Evolutionary conservation across 2,888 invertebrate species (phyloP), one percentile per base, ranked within the genome.

Genomic region (Philhelius pedissequus): DNA sequence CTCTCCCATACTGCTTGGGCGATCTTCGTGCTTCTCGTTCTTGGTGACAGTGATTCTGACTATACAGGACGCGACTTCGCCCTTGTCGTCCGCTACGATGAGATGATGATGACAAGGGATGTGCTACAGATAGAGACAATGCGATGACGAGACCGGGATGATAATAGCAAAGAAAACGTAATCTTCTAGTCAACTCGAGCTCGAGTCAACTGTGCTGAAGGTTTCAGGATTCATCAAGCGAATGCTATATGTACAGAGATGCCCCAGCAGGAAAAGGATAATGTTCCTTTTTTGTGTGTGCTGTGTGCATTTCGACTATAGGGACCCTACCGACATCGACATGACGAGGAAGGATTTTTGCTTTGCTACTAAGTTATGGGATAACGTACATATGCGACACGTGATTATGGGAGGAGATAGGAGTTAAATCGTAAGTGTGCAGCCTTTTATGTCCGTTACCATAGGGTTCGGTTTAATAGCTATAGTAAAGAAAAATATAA

Each of bases 81-180:
- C 40, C 0, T 3, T 7, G 7, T 6, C 40, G 20, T 38, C 56
- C 60, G 20, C 32, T 25, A 15, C 11, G 60, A 40, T 56, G 50
- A 70, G 43, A 43, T 30, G 25, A 71, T 70, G 30, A 48, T 20
- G 77, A 68, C 66, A 60, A 45, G 43, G 54, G 66, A 52, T 48
- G 32, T 3, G 50, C 70, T 22, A 70, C 43, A 50, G 25, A 66
- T 30, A 20, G 38, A 74, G 74, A 74, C 74, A 64, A 40, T 52
- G 45, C 15, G 15, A 62, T 58, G 66, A 74, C 38, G 66, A 66
- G 38, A 70, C 56, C 50, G 50, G 62, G 69, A 70, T 50, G 66
- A 71, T 52, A 58, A 40, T 45, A 66, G 62, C 45, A 68, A 54
- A 38, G 66, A 68, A 70, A 76, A 71, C 75, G 66, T 84, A 80